phyloP scores from a whole-genome alignment of 2,888 invertebrate species.

The Abscondita cerata region DNA sequence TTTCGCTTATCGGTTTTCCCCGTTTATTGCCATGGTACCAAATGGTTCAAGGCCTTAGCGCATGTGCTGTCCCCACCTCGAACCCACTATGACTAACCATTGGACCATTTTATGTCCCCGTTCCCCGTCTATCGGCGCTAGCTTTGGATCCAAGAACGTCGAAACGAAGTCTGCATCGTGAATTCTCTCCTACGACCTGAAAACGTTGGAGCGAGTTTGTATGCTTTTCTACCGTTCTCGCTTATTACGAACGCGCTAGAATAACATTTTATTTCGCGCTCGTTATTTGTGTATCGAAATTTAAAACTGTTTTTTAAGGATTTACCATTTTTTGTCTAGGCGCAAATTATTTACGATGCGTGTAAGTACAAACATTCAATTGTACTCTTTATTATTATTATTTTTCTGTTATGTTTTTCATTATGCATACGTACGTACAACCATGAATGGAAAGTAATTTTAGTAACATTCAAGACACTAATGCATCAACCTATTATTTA shows the following conservation, averaged over 20 bases:
- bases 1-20: constrained; percentile 33
- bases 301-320: neutral
- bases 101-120: constrained; percentile 26
- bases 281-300: constrained; percentile 5
- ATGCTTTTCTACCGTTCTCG: neutral
- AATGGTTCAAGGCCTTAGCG: constrained; percentile 30
- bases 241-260: neutral
- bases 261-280: neutral
- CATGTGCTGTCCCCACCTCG: constrained; percentile 30
- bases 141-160: constrained; percentile 24
- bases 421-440: neutral
- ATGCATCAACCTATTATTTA: too few relatives aligned
- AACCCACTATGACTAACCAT: constrained; percentile 28
- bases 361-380: constrained; percentile 22
- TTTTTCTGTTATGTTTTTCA: neutral
- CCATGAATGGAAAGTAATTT: constrained; percentile 1
- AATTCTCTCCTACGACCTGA: constrained; percentile 26
- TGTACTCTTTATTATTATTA: constrained; percentile 10
- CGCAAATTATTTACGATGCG: constrained; percentile 28
- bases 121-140: constrained; percentile 16
- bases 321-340: constrained; percentile 5
- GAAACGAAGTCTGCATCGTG: constrained; percentile 21
- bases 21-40: constrained; percentile 33
- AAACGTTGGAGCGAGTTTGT: constrained; percentile 24
- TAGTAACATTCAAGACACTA: constrained; percentile 4